phyloP scores from a whole-genome alignment of 2,113 vertebrate species.

The Lophura nycthemera region DNA sequence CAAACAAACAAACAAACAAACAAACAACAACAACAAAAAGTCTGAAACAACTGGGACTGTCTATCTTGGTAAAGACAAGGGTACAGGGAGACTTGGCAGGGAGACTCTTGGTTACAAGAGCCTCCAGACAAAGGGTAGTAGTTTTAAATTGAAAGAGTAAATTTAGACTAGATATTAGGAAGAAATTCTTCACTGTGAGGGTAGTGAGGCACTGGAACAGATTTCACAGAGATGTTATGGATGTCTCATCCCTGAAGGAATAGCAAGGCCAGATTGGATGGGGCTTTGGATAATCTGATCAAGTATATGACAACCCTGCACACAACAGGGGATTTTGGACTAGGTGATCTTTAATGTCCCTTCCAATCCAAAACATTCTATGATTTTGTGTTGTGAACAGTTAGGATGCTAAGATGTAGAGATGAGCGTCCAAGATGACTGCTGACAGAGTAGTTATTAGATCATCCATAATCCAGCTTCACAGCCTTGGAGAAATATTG shows the following conservation, averaged over 20 bases:
- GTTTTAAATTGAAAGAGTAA: not conserved
- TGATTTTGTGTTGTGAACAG: not conserved
- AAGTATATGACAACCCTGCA: not conserved
- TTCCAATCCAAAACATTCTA: not conserved
- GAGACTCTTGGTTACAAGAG: no score
- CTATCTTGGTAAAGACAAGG: not conserved
- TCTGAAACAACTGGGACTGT: not conserved
- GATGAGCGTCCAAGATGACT: rapidly evolving
- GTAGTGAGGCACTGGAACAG: not conserved
- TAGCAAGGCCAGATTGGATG: not conserved
- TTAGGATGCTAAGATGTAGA: not conserved
- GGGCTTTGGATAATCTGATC: not conserved
- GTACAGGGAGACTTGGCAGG: not conserved
- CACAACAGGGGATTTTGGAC: not conserved
- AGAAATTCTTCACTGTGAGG: not conserved
- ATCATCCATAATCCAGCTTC: rapidly evolving
- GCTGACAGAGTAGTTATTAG: not conserved
- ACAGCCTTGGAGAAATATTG: not conserved
- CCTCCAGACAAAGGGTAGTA: not conserved
- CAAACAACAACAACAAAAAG: not conserved
- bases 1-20: not conserved
- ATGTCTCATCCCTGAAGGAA: not conserved
- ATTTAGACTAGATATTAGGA: not conserved
- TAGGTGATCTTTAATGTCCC: not conserved
- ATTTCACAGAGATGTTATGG: not conserved